phyloP scores from a whole-genome alignment of 2,113 vertebrate species.

The Sminthopsis crassicaudata region DNA sequence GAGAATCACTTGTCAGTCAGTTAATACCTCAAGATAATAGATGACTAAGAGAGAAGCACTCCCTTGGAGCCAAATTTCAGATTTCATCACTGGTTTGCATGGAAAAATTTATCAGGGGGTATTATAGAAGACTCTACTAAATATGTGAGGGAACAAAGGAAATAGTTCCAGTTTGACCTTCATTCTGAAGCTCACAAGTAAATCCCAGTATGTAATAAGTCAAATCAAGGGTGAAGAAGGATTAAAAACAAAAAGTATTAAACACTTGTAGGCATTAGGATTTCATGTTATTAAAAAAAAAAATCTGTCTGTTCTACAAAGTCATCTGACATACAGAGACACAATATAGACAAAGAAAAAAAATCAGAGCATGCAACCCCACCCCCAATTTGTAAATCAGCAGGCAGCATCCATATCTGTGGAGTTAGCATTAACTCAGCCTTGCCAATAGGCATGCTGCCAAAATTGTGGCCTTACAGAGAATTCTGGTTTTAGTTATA shows the following conservation, averaged over 20 bases:
- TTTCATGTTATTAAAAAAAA: conserved; percentile 65
- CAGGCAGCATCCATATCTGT: conserved; percentile 11
- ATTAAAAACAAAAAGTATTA: conserved; percentile 72
- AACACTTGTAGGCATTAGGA: conserved; percentile 70
- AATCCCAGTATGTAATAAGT: conserved; percentile 74
- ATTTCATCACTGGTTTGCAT: conserved; percentile 74
- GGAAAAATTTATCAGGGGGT: conserved; percentile 77
- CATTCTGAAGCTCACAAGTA: conserved; percentile 69
- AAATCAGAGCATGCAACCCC: conserved; percentile 46
- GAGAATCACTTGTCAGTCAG: conserved; percentile 60
- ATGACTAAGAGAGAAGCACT: conserved; percentile 61
- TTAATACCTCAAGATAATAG: conserved; percentile 65
- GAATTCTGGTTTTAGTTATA: conserved; percentile 50
- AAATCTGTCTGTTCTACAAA: conserved; percentile 58
- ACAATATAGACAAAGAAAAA: conserved; percentile 58
- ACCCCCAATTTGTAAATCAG: conserved; percentile 49
- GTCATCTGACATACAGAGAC: conserved; percentile 28
- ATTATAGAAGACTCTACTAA: conserved; percentile 70
- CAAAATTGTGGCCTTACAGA: conserved; percentile 18
- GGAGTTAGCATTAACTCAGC: conserved; percentile 37
- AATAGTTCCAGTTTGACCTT: conserved; percentile 72
- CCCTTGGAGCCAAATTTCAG: conserved; percentile 75
- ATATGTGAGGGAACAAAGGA: conserved; percentile 70
- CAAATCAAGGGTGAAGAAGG: conserved; percentile 70
- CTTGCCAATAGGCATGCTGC: conserved; percentile 37